phyloP scores from a whole-genome alignment of 2,888 invertebrate species.

The Parthenolecanium corni region DNA sequence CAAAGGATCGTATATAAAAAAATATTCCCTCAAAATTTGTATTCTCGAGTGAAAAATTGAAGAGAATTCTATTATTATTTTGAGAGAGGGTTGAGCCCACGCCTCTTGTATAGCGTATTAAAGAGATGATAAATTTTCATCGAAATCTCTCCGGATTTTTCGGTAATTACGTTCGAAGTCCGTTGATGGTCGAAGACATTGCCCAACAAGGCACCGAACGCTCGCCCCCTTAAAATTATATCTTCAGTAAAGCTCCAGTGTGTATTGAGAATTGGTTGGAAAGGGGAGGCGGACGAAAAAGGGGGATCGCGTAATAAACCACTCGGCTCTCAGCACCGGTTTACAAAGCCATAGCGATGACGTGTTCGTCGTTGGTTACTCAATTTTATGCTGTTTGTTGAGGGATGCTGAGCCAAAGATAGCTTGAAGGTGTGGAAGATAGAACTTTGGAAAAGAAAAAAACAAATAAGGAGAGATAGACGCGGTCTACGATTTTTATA shows the following conservation, averaged over 20 bases:
- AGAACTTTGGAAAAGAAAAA: conserved; percentile 5
- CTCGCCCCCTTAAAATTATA: not conserved
- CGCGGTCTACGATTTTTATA: conserved; percentile 13
- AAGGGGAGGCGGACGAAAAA: not conserved
- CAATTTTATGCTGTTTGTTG: not conserved
- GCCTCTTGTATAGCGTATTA: conserved; percentile 7
- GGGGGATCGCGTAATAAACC: too few relatives aligned
- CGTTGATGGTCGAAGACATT: not conserved
- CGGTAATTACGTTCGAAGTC: conserved; percentile 11
- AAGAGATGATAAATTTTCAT: conserved; percentile 20
- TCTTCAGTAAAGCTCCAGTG: not conserved
- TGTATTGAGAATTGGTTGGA: not conserved
- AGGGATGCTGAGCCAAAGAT: not conserved
- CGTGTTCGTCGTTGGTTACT: not conserved
- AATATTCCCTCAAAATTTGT: conserved; percentile 4
- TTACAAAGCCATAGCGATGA: not conserved
- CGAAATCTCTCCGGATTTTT: not conserved
- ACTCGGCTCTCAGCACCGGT: too few relatives aligned
- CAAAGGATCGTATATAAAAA: conserved; percentile 18
- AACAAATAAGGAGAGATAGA: conserved; percentile 1
- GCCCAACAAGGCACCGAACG: not conserved
- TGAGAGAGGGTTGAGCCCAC: not conserved
- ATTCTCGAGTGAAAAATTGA: conserved; percentile 4
- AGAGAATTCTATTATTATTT: conserved; percentile 15
- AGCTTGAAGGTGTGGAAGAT: not conserved